Conservation (phyloP, 2,113 vertebrate species). For the Pampusana beccarii region DNA sequence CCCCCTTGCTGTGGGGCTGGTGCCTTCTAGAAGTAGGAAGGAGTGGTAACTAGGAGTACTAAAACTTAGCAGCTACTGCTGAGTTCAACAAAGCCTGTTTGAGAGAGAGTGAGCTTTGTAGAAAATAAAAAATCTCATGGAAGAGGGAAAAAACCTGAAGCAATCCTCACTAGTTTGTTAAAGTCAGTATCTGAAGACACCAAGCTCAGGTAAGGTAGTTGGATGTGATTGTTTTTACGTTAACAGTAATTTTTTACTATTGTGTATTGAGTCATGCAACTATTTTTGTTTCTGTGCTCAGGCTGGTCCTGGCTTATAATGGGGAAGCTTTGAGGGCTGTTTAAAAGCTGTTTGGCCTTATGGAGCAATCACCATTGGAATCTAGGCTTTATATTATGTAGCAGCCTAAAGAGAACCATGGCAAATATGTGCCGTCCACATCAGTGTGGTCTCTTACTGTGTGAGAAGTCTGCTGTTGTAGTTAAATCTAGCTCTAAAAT, state of each 20-base stretch:
- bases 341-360: not conserved
- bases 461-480: not conserved
- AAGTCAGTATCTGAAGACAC: not conserved
- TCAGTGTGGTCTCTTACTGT: not conserved
- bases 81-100: fast-evolving
- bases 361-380: not conserved
- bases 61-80: not conserved
- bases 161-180: fast-evolving
- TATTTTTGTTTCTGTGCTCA: not conserved
- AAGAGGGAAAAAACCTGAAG: not conserved
- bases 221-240: not conserved
- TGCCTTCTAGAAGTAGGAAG: not conserved
- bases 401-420: not conserved
- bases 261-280: fast-evolving
- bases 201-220: not conserved
- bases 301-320: not conserved
- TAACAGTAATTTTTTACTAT: not conserved
- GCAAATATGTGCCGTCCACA: not conserved
- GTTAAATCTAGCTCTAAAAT: not conserved
- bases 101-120: not conserved
- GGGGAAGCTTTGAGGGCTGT: not conserved
- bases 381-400: not conserved
- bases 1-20: fast-evolving
- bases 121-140: not conserved
- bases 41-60: fast-evolving